phyloP scores from a whole-genome alignment of 2,888 invertebrate genomes.

The Philereme transversata region DNA sequence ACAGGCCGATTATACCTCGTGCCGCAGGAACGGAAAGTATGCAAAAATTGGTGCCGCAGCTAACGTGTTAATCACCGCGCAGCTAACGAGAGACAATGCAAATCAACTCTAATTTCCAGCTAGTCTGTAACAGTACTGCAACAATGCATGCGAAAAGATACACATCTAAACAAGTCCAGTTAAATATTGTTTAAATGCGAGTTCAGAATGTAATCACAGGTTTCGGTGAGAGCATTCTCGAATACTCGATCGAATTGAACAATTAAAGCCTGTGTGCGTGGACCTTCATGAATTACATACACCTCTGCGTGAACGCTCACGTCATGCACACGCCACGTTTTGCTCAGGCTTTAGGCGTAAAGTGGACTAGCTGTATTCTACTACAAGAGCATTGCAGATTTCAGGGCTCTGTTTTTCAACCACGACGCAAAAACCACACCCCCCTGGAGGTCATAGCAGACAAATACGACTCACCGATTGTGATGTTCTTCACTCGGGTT shows the following conservation, averaged over 20 bases:
- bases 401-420: background rate
- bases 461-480: too few species aligned
- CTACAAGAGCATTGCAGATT: background rate
- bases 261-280: background rate
- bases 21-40: too few species aligned
- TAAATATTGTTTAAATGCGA: slow-evolving; percentile 55
- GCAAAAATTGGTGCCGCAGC: too few species aligned
- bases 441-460: too few species aligned
- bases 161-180: slow-evolving; percentile 54
- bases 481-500: too few species aligned
- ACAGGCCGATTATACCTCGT: too few species aligned
- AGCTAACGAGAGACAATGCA: slow-evolving; percentile 37
- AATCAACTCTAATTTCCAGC: slow-evolving; percentile 30
- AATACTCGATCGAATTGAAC: slow-evolving; percentile 18
- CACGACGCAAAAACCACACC: too few species aligned
- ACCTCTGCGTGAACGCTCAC: too few species aligned
- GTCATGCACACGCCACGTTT: too few species aligned
- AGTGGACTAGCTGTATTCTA: slow-evolving; percentile 16
- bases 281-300: too few species aligned
- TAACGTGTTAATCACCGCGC: slow-evolving; percentile 13
- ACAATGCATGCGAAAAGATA: slow-evolving; percentile 52
- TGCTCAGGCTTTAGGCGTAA: background rate
- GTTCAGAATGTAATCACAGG: slow-evolving; percentile 42
- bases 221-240: slow-evolving; percentile 24
- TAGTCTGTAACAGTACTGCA: slow-evolving; percentile 38